Evolutionary conservation across 2,797 vertebrate genomes (phyloP).

Genomic region (Argentina silus): DNA sequence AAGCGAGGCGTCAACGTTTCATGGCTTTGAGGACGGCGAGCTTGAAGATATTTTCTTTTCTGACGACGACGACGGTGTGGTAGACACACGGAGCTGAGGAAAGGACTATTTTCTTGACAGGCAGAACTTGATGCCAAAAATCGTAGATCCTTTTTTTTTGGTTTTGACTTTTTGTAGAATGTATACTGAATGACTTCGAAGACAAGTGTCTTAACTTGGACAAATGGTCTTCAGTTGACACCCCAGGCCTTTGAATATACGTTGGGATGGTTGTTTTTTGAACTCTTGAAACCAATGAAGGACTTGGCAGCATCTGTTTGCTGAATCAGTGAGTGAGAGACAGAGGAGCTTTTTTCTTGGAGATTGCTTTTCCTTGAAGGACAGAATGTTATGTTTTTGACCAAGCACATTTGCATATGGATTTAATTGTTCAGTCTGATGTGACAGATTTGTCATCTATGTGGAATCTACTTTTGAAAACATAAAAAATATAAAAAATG

Average conservation of each 20-base stretch:
- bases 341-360: conserved; percentile 12
- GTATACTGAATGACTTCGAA: conserved; percentile 27
- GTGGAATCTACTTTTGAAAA: neutral
- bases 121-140: neutral
- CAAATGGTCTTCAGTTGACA: too few species aligned
- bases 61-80: conserved; percentile 72
- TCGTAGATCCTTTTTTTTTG: neutral
- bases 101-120: conserved; percentile 10
- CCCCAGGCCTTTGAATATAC: too few species aligned
- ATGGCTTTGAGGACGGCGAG: conserved; percentile 92
- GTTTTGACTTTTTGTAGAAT: conserved; percentile 16
- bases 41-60: conserved; percentile 85
- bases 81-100: conserved; percentile 40
- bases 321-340: neutral
- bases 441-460: neutral
- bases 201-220: neutral
- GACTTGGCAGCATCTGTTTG: neutral
- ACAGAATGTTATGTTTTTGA: conserved; percentile 19
- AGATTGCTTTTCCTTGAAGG: conserved; percentile 11
- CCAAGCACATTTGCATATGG: conserved; percentile 9
- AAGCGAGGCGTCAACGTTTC: conserved; percentile 95
- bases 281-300: conserved; percentile 4
- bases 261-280: conserved; percentile 15
- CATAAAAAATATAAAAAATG: neutral
- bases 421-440: conserved; percentile 23